These are phyloP conservation scores for Serripes groenlandicus DNA, from an alignment of 2,888 invertebrate species.

Conservation along the genomic window DNA sequence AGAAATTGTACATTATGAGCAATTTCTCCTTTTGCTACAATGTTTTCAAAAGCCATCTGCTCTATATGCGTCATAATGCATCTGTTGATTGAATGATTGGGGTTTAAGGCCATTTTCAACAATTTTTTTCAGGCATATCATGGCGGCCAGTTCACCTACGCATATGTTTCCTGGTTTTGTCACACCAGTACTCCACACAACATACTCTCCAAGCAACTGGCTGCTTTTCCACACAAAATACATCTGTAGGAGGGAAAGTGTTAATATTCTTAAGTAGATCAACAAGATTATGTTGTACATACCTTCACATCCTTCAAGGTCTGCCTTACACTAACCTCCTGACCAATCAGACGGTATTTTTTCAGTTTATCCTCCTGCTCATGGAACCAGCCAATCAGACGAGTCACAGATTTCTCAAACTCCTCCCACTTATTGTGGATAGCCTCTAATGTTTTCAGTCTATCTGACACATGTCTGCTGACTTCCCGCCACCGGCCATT, in stretches of 20 bases:
- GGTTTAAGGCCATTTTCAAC: too few species aligned
- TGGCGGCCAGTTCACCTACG: too few species aligned
- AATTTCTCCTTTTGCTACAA: too few species aligned
- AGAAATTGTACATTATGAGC: too few species aligned
- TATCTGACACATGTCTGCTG: constrained; percentile 75
- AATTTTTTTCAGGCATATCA: too few species aligned
- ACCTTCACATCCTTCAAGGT: constrained; percentile 84
- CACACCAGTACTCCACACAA: too few species aligned
- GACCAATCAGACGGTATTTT: constrained; percentile 79
- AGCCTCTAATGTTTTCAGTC: constrained; percentile 74
- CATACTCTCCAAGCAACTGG: too few species aligned
- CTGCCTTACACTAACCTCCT: constrained; percentile 82
- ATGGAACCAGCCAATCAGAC: constrained; percentile 80
- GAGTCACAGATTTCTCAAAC: constrained; percentile 78
- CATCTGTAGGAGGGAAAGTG: not conserved
- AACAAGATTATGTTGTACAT: not conserved
- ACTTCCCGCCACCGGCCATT: constrained; percentile 81
- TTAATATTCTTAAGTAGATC: not conserved
- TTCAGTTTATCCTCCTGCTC: constrained; percentile 82
- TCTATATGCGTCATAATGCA: too few species aligned
- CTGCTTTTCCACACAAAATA: too few species aligned
- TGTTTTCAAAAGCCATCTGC: too few species aligned
- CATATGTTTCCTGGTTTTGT: too few species aligned
- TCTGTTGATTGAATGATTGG: too few species aligned
- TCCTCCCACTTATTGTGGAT: constrained; percentile 81